Evolutionary conservation across 2,888 invertebrate genomes (phyloP).

Genomic region (Leistus spinibarbis): DNA sequence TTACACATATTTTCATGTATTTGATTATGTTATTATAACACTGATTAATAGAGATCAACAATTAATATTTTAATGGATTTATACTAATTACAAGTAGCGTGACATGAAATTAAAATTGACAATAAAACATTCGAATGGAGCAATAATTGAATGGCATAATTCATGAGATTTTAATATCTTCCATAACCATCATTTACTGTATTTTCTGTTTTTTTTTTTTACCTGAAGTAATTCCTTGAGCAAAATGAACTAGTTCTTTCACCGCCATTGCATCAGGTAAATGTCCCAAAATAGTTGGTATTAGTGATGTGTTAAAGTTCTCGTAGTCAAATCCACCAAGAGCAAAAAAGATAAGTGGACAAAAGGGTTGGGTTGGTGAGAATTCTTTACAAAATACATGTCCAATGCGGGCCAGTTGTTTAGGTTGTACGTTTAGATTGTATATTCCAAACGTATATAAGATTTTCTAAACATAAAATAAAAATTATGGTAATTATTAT

Average conservation of each 20-base stretch:
- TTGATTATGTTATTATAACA: no score
- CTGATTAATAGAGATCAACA: no score
- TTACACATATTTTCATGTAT: no score
- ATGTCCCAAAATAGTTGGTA: not conserved
- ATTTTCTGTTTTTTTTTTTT: no score
- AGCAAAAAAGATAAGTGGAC: not conserved
- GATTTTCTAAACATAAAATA: not conserved
- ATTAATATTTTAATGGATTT: no score
- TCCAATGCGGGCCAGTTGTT: not conserved
- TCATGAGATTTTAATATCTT: no score
- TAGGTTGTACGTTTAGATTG: not conserved
- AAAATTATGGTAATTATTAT: not conserved
- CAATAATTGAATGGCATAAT: no score
- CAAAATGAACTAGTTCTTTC: not conserved
- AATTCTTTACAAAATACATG: not conserved
- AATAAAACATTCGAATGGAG: no score
- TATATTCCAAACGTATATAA: not conserved
- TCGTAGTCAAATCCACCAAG: not conserved
- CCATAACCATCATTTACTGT: no score
- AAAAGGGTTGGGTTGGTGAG: not conserved
- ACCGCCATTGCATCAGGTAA: not conserved
- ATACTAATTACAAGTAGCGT: no score
- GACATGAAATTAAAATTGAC: no score
- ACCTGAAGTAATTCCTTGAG: not conserved
- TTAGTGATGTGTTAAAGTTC: not conserved